Evolutionary conservation across 2,888 invertebrate genomes (phyloP).

Genomic region (Poecilus cupreus): DNA sequence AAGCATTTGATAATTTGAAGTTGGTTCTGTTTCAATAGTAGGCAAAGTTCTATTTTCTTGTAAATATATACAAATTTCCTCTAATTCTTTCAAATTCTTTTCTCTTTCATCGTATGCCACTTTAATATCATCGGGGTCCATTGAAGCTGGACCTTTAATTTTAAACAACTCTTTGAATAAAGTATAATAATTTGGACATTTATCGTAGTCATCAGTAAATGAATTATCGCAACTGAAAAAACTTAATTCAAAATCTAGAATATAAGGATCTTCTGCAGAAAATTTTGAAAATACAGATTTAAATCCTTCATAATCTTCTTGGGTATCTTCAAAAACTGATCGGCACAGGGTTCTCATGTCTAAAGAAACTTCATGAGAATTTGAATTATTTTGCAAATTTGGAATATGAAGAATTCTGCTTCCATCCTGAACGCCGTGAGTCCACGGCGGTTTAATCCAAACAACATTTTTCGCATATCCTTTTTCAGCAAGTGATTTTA

Average conservation of each 20-base stretch:
- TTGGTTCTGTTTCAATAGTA: constrained; percentile 15
- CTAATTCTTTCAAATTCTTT: constrained; percentile 44
- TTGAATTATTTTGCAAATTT: constrained; percentile 6
- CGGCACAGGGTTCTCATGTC: constrained; percentile 44
- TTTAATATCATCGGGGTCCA: constrained; percentile 22
- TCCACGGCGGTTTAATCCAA: constrained; percentile 92
- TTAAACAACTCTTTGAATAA: constrained; percentile 41
- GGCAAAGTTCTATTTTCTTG: constrained; percentile 33
- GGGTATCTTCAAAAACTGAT: constrained; percentile 44
- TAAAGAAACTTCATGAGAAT: constrained; percentile 43
- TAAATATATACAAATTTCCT: constrained; percentile 45
- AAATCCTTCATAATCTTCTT: constrained; percentile 43
- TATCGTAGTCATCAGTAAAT: constrained; percentile 72
- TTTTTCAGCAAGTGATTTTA: constrained; percentile 87
- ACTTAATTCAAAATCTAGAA: constrained; percentile 86
- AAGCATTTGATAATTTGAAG: constrained; percentile 17
- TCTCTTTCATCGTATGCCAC: not conserved
- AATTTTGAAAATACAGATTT: constrained; percentile 42
- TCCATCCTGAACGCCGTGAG: constrained; percentile 83
- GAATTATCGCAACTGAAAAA: constrained; percentile 90
- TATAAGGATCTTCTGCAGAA: constrained; percentile 71
- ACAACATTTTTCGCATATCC: constrained; percentile 84
- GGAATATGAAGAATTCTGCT: not conserved
- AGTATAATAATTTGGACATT: constrained; percentile 36
- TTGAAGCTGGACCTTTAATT: not conserved